Evolutionary conservation across 2,797 vertebrate species (phyloP).

Genomic region (Cebuella pygmaea): DNA sequence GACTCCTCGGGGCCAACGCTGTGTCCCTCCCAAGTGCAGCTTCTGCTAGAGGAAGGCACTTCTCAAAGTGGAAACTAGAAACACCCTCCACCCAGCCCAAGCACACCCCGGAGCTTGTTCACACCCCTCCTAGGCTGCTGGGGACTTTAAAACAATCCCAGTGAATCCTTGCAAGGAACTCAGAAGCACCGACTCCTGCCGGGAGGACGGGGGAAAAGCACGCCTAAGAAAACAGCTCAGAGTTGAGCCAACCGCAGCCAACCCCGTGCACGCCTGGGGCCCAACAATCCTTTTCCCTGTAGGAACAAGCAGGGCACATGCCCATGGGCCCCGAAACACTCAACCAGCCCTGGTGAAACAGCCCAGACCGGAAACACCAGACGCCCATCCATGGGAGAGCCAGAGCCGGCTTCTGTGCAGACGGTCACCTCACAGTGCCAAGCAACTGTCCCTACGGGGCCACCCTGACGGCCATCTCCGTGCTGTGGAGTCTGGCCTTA

Average conservation of each 20-base stretch:
- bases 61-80: background rate
- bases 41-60: background rate
- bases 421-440: background rate
- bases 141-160: background rate
- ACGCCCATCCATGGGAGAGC: background rate
- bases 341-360: background rate
- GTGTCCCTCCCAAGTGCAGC: background rate
- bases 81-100: accelerated
- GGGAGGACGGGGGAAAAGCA: background rate
- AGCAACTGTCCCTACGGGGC: background rate
- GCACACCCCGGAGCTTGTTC: background rate
- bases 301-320: background rate
- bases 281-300: accelerated
- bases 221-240: accelerated
- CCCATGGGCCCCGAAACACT: accelerated
- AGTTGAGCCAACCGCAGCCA: accelerated
- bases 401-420: background rate
- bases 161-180: background rate
- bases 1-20: background rate
- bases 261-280: accelerated
- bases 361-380: background rate
- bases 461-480: background rate
- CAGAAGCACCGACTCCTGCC: background rate
- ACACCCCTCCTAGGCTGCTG: background rate
- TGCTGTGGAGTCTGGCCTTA: background rate